phyloP scores from a whole-genome alignment of 2,113 vertebrate genomes.

The Castor canadensis region DNA sequence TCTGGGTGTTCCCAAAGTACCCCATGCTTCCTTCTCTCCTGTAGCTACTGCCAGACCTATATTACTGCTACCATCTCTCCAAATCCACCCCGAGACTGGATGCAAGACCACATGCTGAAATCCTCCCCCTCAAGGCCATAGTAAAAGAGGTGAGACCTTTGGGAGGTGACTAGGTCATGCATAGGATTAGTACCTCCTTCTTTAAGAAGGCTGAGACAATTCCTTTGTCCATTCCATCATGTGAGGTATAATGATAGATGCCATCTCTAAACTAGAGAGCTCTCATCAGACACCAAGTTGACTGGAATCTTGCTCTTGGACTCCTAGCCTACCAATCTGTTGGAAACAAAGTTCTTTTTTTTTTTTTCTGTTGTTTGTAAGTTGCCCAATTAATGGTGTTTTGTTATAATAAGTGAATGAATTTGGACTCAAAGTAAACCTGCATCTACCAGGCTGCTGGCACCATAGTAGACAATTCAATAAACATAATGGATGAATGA shows the following conservation, averaged over 20 bases:
- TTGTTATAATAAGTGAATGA: background rate
- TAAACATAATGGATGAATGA: background rate
- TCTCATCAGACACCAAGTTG: background rate
- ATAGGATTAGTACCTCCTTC: background rate
- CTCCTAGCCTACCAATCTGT: background rate
- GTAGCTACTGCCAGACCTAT: background rate
- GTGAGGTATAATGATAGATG: background rate
- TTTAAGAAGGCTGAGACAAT: background rate
- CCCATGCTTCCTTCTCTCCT: background rate
- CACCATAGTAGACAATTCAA: background rate
- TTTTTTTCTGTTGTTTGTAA: background rate
- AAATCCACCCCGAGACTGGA: background rate
- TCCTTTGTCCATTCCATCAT: background rate
- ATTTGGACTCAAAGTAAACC: background rate
- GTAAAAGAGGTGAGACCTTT: background rate
- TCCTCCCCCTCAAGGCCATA: background rate
- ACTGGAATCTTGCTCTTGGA: background rate
- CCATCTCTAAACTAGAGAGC: background rate
- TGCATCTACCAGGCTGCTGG: background rate
- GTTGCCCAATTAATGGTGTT: background rate
- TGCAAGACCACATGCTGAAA: background rate
- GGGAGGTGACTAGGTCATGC: background rate
- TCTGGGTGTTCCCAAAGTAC: background rate
- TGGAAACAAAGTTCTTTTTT: background rate
- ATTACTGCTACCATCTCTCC: background rate